Base-by-base conservation (phyloP, 2,888 invertebrate species). In the Galeruca laticollis region DNA sequence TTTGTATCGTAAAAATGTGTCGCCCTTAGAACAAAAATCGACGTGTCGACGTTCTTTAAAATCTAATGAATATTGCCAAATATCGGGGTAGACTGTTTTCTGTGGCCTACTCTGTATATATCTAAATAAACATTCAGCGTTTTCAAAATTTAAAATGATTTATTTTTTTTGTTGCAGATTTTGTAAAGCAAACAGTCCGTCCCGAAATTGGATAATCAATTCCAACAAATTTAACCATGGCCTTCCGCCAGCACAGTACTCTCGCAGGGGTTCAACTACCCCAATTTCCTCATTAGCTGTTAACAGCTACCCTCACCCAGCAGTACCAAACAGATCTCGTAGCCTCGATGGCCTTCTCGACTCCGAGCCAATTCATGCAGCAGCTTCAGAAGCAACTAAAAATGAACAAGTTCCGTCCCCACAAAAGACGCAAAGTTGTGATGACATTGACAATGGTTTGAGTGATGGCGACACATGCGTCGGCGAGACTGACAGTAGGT, bases 101-200 rank as follows among this genome's bases (percentile, higher is more conserved):
- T n/a, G n/a, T n/a, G n/a, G n/a, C n/a, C n/a, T n/a, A n/a, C n/a
- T n/a, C n/a, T n/a, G n/a, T n/a, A n/a, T n/a, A n/a, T n/a, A n/a
- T n/a, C n/a, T n/a, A n/a, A n/a, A n/a, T n/a, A n/a, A n/a, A n/a
- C n/a, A n/a, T n/a, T n/a, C n/a, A n/a, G n/a, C 26, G 11, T 63
- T 37, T 47, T 10, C 21, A 33, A 57, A 8, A 5, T 35, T 10
- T 33, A n/a, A n/a, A n/a, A n/a, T n/a, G n/a, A n/a, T n/a, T n/a
- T n/a, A n/a, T 15, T 37, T 40, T 77, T 70, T 76, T 79, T 75
- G 67, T 86, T 86, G 1, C 86, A 91, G 90, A 87, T 88, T 89
- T 85, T 89, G 89, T 83, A 90, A 91, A 85, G 89, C 91, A 77
- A 88, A 90, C 78, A 90, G 89, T 86, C 91, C 91, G 80, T 88